Evolutionary conservation across 2,888 invertebrate genomes (phyloP), one percentile per base, ranked within the genome.

Genomic region (Labia minor): DNA sequence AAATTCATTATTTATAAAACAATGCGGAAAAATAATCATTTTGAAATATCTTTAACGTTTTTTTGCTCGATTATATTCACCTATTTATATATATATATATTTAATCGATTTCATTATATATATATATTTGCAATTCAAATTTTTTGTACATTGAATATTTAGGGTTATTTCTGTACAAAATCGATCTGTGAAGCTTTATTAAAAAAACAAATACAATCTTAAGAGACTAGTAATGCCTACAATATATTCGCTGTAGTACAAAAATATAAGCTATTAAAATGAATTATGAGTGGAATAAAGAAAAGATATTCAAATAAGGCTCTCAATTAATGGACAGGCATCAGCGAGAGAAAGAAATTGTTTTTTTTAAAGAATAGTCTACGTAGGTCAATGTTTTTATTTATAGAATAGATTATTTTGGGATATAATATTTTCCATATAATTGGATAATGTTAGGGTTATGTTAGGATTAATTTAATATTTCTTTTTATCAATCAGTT

Each of bases 81-180:
- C 26, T 6, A 26, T 6, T 6, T 26, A 26, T 8, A 14, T 10
- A 14, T 16, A 14, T n/a, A 49, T 49, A 49, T n/a, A 49, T n/a
- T n/a, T n/a, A n/a, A n/a, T 49, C 49, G 49, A 49, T 49, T 8
- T 33, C 33, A 8, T 33, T 49, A 49, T 49, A 10, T 49, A 49
- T 49, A n/a, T 49, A 49, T 49, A 49, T 49, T 49, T 49, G 49
- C 49, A 49, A 49, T 49, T 11, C 49, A 49, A 49, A 49, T 49
- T 49, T 33, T 33, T 49, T 49, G 16, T 49, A 49, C 49, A n/a
- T n/a, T 14, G 49, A 49, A 49, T 49, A n/a, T 49, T 49, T 49
- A 49, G 49, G 49, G 49, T 49, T 49, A 49, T 49, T 49, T 49
- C n/a, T 49, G 49, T 49, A 11, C 14, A 49, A 16, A 14, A 16